These are phyloP conservation scores for Emydoidea blandingii DNA, from an alignment of 2,797 vertebrate genomes.

Conservation along the genomic window DNA sequence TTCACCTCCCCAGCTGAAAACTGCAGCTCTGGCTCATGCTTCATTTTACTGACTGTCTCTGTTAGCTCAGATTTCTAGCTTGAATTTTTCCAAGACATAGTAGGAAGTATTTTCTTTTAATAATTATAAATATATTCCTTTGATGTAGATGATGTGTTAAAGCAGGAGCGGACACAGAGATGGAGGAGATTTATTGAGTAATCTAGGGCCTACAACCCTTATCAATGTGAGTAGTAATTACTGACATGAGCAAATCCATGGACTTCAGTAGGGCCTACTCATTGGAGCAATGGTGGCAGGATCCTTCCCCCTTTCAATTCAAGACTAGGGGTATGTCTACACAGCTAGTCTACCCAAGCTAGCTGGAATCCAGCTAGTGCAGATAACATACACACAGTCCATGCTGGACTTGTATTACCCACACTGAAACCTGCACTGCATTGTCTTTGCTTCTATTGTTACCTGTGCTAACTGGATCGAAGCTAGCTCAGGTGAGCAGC, in stretches of 20 bases:
- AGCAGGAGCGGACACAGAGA: background rate
- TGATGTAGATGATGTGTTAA: background rate
- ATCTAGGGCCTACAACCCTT: background rate
- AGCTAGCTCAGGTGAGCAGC: background rate
- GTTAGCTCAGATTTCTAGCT: background rate
- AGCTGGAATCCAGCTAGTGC: background rate
- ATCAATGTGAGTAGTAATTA: background rate
- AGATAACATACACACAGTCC: background rate
- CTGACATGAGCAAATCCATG: background rate
- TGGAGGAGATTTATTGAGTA: background rate
- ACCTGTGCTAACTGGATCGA: background rate
- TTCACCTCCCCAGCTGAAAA: background rate
- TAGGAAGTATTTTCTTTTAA: background rate
- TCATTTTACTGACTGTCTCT: background rate
- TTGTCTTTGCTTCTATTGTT: background rate
- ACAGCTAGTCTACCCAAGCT: background rate
- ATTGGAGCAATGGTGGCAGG: background rate
- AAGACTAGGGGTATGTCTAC: background rate
- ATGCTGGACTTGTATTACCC: background rate
- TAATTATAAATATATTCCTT: background rate
- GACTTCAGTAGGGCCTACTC: background rate
- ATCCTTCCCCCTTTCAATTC: background rate
- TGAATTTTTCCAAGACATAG: background rate
- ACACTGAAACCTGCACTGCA: background rate
- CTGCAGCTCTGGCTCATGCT: background rate